Evolutionary conservation across 2,888 invertebrate genomes (phyloP).

Genomic region (Calameuta filiformis): DNA sequence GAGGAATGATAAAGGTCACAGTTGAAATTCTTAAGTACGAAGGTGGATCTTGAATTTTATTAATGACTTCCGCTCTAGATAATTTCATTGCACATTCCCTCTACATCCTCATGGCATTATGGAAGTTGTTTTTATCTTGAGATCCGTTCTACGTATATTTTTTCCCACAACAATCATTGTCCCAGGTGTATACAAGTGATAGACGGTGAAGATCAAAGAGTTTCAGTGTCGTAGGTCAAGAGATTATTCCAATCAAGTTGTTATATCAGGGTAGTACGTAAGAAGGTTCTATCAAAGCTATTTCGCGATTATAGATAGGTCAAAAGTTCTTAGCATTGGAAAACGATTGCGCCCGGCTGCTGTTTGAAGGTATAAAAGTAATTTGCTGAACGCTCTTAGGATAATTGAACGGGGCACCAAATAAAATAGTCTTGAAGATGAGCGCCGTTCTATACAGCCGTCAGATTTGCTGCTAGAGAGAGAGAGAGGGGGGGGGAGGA

Average conservation of each 20-base stretch:
- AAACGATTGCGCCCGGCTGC: neutral
- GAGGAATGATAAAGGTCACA: neutral
- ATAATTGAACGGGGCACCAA: constrained; percentile 30
- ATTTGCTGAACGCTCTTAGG: constrained; percentile 17
- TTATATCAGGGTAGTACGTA: neutral
- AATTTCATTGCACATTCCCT: neutral
- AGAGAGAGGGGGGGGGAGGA: neutral
- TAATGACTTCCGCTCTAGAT: neutral
- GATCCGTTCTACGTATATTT: neutral
- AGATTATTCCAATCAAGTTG: neutral
- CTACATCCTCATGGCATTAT: neutral
- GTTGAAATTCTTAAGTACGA: neutral
- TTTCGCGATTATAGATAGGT: neutral
- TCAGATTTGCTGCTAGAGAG: constrained; percentile 18
- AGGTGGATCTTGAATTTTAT: neutral
- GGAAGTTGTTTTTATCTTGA: neutral
- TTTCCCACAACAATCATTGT: neutral
- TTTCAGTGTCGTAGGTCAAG: neutral
- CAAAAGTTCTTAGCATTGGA: neutral
- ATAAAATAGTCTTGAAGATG: constrained; percentile 28
- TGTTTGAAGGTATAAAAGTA: neutral
- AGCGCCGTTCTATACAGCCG: constrained; percentile 23
- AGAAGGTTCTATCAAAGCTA: neutral
- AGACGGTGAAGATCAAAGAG: neutral
- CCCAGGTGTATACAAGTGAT: neutral